Percentiles rank a stretch among this genome's conserved stretches.
phyloP scores from a whole-genome alignment of 2,113 vertebrate genomes.

The Epinephelus cyanopodus region DNA sequence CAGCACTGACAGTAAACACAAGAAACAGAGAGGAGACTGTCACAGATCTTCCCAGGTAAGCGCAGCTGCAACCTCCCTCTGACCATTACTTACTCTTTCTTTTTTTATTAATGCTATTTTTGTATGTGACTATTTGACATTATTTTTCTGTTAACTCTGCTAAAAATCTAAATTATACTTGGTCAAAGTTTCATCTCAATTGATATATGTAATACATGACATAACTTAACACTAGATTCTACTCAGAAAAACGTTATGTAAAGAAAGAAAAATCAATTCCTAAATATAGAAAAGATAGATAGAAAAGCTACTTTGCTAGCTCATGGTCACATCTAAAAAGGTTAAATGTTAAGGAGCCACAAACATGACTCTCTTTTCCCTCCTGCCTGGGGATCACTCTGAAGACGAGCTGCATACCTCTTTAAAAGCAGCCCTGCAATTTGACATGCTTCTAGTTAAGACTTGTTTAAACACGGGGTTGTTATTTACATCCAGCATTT shows the following conservation, averaged over 20 bases:
- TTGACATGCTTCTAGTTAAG: not conserved
- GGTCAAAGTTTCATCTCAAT: not conserved
- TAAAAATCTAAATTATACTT: not conserved
- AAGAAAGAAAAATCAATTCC: not conserved
- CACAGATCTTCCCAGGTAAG: constrained; percentile 55
- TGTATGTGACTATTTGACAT: not conserved
- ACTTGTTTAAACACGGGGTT: not conserved
- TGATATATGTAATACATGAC: not conserved
- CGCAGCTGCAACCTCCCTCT: constrained; percentile 1
- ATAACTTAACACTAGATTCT: not conserved
- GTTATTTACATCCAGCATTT: not conserved
- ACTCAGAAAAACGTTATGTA: not conserved
- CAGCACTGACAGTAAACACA: constrained; percentile 30
- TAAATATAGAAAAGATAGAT: not conserved
- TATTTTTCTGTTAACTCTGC: not conserved
- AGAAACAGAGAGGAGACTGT: constrained; percentile 1
- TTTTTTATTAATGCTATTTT: not conserved
- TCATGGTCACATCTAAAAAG: not conserved
- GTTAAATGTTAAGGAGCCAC: not conserved
- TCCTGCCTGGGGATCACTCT: not conserved
- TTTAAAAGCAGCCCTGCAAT: not conserved
- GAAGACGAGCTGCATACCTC: constrained; percentile 22
- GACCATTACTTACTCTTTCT: not conserved
- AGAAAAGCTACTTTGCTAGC: not conserved
- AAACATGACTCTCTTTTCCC: not conserved